Percentiles rank a stretch among this genome's conserved stretches.
Evolutionary conservation across 2,113 vertebrate species (phyloP).

Genomic region (Zingel zingel): DNA sequence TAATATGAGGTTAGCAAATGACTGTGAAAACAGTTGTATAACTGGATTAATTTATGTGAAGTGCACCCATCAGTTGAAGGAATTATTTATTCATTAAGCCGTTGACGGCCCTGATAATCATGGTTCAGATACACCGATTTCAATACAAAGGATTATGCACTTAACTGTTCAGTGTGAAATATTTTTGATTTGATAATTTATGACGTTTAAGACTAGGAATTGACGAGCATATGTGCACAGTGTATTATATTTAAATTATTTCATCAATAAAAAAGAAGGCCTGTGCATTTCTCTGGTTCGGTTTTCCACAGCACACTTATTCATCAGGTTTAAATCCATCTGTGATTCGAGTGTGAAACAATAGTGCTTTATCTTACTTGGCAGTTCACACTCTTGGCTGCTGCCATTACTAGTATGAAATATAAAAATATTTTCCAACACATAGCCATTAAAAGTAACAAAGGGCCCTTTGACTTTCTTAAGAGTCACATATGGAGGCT

Average conservation of each 20-base stretch:
- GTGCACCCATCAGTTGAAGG: slow-evolving; percentile 17
- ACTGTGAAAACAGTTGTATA: background rate
- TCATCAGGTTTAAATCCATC: background rate
- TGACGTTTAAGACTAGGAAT: background rate
- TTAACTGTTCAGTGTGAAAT: slow-evolving; percentile 6
- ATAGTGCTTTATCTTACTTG: background rate
- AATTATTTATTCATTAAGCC: background rate
- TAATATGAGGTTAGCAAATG: background rate
- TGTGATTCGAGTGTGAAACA: background rate
- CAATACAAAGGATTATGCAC: background rate
- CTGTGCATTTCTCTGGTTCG: background rate
- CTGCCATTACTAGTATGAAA: background rate
- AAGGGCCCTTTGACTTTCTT: background rate
- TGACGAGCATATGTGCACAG: background rate
- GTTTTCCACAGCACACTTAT: background rate
- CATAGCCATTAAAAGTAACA: background rate
- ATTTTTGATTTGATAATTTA: background rate
- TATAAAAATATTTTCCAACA: background rate
- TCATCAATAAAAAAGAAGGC: background rate
- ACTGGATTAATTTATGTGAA: background rate
- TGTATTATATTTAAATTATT: slow-evolving; percentile 8
- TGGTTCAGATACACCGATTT: background rate
- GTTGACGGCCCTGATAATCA: background rate
- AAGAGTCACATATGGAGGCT: background rate
- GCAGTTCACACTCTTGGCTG: background rate